phyloP scores from a whole-genome alignment of 2,888 invertebrate species.

The Eucera pruinosa region DNA sequence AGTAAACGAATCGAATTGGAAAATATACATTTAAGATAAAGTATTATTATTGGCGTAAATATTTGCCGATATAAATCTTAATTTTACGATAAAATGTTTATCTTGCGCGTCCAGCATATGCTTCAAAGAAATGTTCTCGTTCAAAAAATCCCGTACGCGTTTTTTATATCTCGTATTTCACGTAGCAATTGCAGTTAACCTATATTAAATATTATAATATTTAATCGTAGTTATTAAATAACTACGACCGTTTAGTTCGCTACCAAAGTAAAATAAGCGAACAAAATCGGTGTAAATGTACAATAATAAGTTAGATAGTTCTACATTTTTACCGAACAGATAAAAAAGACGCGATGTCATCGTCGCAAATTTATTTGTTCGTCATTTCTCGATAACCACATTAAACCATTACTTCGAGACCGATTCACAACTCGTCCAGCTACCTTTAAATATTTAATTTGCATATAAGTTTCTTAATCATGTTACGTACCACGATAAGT shows the following conservation, averaged over 20 bases:
- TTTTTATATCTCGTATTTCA: too few relatives aligned
- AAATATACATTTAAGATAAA: too few relatives aligned
- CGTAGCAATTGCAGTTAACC: not conserved
- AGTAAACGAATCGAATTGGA: too few relatives aligned
- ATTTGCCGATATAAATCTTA: too few relatives aligned
- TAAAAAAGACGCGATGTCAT: slow-evolving; percentile 18
- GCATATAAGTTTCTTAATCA: slow-evolving; percentile 22
- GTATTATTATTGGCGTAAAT: too few relatives aligned
- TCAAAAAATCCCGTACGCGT: not conserved
- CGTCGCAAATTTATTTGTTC: not conserved
- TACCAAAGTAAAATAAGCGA: not conserved
- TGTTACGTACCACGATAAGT: slow-evolving; percentile 69
- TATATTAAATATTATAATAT: not conserved
- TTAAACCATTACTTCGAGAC: not conserved
- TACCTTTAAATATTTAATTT: not conserved
- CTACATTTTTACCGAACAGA: not conserved
- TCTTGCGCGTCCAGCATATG: too few relatives aligned
- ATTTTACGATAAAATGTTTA: too few relatives aligned
- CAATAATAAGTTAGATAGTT: not conserved
- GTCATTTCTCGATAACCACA: not conserved
- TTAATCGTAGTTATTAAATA: too few relatives aligned
- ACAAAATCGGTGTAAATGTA: not conserved
- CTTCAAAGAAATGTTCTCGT: too few relatives aligned
- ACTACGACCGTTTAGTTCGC: too few relatives aligned
- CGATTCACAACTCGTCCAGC: too few relatives aligned